phyloP scores from a whole-genome alignment of 1,140 invertebrate genomes.

The Daktulosphaira vitifoliae region DNA sequence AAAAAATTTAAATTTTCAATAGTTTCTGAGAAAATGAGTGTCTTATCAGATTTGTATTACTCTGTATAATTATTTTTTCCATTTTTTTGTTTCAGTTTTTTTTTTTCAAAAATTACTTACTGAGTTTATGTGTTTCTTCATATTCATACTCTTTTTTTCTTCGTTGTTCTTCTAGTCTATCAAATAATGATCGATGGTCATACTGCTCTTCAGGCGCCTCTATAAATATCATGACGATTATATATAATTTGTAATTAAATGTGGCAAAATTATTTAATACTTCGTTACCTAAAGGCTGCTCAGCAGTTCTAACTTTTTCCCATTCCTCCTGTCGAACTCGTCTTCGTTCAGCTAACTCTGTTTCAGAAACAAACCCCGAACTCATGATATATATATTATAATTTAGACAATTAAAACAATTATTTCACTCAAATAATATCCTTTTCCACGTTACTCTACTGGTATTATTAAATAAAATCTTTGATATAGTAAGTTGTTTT shows the following conservation, averaged over 20 bases:
- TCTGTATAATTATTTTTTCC: no score
- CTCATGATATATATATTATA: no score
- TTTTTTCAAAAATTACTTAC: slow-evolving; percentile 52
- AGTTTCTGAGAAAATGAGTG: no score
- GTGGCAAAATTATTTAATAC: not conserved
- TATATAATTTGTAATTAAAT: slow-evolving; percentile 31
- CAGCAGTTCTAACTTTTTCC: slow-evolving; percentile 80
- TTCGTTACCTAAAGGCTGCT: slow-evolving; percentile 71
- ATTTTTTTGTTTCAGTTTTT: no score
- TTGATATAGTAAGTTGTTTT: no score
- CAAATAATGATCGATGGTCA: slow-evolving; percentile 75
- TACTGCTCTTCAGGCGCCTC: slow-evolving; percentile 72
- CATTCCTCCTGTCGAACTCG: slow-evolving; percentile 81
- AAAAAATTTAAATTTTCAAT: no score
- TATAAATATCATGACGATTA: slow-evolving; percentile 42
- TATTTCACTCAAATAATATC: no score
- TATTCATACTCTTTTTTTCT: slow-evolving; percentile 82
- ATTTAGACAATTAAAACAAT: no score
- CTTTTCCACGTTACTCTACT: no score
- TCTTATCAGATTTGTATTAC: no score
- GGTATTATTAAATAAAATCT: no score
- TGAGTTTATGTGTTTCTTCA: slow-evolving; percentile 88
- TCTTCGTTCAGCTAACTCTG: slow-evolving; percentile 69
- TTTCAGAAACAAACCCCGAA: slow-evolving; percentile 80
- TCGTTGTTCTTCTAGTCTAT: slow-evolving; percentile 84